phyloP scores from a whole-genome alignment of 2,113 vertebrate genomes.

The Nothobranchius kuhntae region DNA sequence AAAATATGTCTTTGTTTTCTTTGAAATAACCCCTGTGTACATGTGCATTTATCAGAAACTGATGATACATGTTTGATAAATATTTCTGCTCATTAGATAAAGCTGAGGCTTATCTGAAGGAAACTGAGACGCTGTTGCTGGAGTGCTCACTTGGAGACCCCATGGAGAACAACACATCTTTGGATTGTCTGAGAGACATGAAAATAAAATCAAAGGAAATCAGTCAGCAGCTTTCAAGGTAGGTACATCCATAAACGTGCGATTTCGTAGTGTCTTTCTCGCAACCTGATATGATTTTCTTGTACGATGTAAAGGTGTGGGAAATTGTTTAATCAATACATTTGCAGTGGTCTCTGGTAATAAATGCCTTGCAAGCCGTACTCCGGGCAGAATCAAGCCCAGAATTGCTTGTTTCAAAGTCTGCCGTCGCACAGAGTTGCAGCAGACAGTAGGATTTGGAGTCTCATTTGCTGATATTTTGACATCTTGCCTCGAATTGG shows the following conservation, averaged over 20 bases:
- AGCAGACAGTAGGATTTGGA: too few species aligned
- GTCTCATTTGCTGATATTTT: too few species aligned
- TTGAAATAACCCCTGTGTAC: neutral
- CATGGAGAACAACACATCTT: conserved; percentile 48
- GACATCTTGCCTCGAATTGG: too few species aligned
- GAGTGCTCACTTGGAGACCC: conserved; percentile 57
- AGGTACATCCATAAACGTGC: neutral
- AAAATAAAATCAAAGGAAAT: conserved; percentile 65
- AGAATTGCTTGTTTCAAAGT: too few species aligned
- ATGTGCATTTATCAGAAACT: neutral
- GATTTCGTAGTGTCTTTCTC: neutral
- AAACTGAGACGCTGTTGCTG: conserved; percentile 68
- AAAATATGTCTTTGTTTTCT: neutral
- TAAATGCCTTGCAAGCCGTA: too few species aligned
- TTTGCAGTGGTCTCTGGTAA: too few species aligned
- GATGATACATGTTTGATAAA: neutral
- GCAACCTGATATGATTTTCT: neutral
- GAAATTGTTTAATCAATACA: too few species aligned
- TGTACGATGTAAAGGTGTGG: too few species aligned
- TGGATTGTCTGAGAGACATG: conserved; percentile 64
- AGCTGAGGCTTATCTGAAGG: conserved; percentile 65
- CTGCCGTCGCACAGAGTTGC: too few species aligned
- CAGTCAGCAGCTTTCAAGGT: conserved; percentile 71
- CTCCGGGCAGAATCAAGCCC: too few species aligned
- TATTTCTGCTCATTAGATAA: conserved; percentile 43